phyloP scores from a whole-genome alignment of 2,113 vertebrate species.

The Triplophysa tibetana region DNA sequence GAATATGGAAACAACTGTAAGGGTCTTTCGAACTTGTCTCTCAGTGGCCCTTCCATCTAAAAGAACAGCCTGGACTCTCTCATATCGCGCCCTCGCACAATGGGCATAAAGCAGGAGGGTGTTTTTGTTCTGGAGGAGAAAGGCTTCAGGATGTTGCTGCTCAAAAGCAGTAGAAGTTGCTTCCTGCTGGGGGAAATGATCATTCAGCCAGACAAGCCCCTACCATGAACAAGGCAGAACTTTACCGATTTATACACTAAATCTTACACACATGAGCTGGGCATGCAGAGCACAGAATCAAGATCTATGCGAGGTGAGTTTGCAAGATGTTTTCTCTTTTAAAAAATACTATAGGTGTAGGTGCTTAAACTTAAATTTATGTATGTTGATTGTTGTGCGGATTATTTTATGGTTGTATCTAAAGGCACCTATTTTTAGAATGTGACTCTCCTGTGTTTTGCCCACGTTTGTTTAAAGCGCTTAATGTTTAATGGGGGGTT shows the following conservation, averaged over 20 bases:
- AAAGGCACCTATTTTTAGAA: not conserved
- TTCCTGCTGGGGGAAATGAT: slow-evolving; percentile 77
- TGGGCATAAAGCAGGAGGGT: slow-evolving; percentile 49
- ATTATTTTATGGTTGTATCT: not conserved
- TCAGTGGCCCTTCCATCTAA: slow-evolving; percentile 46
- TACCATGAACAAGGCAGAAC: slow-evolving; percentile 50
- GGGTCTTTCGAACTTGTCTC: slow-evolving; percentile 44
- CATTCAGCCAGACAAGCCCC: slow-evolving; percentile 67
- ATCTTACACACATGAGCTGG: not conserved
- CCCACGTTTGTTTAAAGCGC: not conserved
- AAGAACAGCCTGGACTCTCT: slow-evolving; percentile 48
- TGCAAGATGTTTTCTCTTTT: not conserved
- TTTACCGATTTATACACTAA: slow-evolving; percentile 18
- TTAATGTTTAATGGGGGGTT: slow-evolving; percentile 7
- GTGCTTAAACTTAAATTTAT: not conserved
- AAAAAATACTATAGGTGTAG: not conserved
- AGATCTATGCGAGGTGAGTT: not conserved
- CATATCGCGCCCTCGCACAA: slow-evolving; percentile 41
- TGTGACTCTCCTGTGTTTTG: not conserved
- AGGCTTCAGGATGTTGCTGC: slow-evolving; percentile 74
- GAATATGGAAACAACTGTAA: slow-evolving; percentile 30
- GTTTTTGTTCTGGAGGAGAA: slow-evolving; percentile 72
- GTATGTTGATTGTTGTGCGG: not conserved
- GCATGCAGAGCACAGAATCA: not conserved
- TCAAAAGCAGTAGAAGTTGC: slow-evolving; percentile 73